These are phyloP conservation scores for Synchiropus splendidus DNA, from an alignment of 2,113 vertebrate genomes.

Conservation along the genomic window DNA sequence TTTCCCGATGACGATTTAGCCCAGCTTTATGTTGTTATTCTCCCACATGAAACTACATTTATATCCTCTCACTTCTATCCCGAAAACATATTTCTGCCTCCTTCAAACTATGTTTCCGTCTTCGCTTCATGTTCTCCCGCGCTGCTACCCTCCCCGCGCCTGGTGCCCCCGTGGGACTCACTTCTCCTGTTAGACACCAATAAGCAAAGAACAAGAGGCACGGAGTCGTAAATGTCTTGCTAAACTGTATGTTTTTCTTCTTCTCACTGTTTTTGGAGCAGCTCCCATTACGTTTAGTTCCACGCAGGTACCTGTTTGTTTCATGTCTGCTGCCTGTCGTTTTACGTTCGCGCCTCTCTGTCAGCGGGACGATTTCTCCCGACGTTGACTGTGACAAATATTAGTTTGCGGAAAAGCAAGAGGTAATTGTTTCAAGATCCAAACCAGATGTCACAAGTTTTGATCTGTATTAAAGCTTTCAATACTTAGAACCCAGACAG, in stretches of 20 bases:
- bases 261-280: slow-evolving; percentile 9
- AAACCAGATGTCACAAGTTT: no score
- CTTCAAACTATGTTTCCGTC: slow-evolving; percentile 15
- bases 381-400: no score
- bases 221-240: slow-evolving; percentile 33
- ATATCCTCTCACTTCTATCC: no score
- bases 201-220: slow-evolving; percentile 19
- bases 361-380: no score
- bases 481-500: no score
- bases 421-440: no score
- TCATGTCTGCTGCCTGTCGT: slow-evolving; percentile 8
- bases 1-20: no score
- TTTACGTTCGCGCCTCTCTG: slow-evolving; percentile 11
- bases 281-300: slow-evolving; percentile 32
- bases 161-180: slow-evolving; percentile 21
- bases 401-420: no score
- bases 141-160: slow-evolving; percentile 8
- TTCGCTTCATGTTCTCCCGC: slow-evolving; percentile 6
- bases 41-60: no score
- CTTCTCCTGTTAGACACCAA: slow-evolving; percentile 33
- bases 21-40: no score
- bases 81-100: no score
- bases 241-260: slow-evolving; percentile 34
- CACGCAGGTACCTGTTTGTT: slow-evolving; percentile 21
- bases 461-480: no score